Evolutionary conservation across 2,797 vertebrate genomes (phyloP).

Genomic region (Poeciliopsis paucimaculata): DNA sequence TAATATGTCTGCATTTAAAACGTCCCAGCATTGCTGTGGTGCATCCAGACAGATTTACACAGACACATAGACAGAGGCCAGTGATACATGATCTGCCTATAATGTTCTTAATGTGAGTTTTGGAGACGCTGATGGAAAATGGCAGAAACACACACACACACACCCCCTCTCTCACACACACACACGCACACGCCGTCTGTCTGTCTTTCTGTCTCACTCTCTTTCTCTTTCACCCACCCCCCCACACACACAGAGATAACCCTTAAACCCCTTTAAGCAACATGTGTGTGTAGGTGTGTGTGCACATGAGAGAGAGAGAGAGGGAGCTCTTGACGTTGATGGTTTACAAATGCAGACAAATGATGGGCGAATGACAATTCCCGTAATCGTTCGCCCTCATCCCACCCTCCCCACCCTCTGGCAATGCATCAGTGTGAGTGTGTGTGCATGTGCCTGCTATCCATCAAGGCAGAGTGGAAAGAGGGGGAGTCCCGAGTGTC

Average conservation of each 20-base stretch:
- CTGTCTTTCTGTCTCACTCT: not conserved
- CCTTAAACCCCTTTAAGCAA: constrained; percentile 8
- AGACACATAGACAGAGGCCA: constrained; percentile 12
- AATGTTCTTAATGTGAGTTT: constrained; percentile 74
- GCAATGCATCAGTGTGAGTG: constrained; percentile 58
- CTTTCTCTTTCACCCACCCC: not conserved
- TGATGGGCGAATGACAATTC: constrained; percentile 74
- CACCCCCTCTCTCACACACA: not conserved
- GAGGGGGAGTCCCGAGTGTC: constrained; percentile 69
- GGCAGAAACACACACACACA: constrained; percentile 36
- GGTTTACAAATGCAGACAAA: constrained; percentile 78
- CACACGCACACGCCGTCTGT: too few species aligned
- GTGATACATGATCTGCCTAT: constrained; percentile 76
- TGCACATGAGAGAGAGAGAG: constrained; percentile 13
- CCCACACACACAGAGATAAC: constrained; percentile 15
- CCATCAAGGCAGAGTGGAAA: constrained; percentile 70
- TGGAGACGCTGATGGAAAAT: constrained; percentile 67
- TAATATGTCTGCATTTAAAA: constrained; percentile 87
- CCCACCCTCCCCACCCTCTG: constrained; percentile 41
- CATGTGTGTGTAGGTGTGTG: constrained; percentile 26
- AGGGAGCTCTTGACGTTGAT: constrained; percentile 68
- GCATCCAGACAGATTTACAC: constrained; percentile 8
- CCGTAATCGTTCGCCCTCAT: constrained; percentile 67
- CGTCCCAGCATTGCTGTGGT: constrained; percentile 74
- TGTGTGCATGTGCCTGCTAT: constrained; percentile 48